Evolutionary conservation across 2,888 invertebrate genomes (phyloP), one percentile per base, ranked within the genome.

Genomic region (Eupithecia exiguata): DNA sequence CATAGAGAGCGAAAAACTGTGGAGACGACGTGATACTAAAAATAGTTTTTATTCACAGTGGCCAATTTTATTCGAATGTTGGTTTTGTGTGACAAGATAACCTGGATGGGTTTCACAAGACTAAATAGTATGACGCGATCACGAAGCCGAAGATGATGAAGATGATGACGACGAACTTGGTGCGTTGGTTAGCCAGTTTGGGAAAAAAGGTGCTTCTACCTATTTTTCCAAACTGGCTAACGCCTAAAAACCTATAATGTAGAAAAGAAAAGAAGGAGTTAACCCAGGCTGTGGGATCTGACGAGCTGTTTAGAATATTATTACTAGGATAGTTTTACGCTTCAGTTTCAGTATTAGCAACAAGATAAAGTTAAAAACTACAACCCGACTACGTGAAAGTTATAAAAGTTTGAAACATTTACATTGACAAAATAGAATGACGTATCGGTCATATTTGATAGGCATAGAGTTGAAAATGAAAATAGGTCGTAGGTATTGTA

Each of bases 1-100:
- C 93, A 93, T 88, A 82, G 77, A 75, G 74, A 77, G 83, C 81
- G 78, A 82, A 83, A 88, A 88, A 78, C 71, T 70, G 75, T 89
- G 80, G 91, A 91, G 86, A 68, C 53, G 30, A 16, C 43, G 35
- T 25, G 7, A n/a, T 36, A 63, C 43, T 68, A 38, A 40, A n/a
- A 43, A 21, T 25, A 18, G n/a, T 70, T 49, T 71, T 21, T 53
- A 53, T 21, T 21, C 10, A 21, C 1, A 53, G 21, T 14, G 5
- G 5, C 21, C 5, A 7, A 49, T 18, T n/a, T n/a, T n/a, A n/a
- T n/a, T 49, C n/a, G 18, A 46, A 46, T 14, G 43, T 18, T 46
- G 4, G 43, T 46, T n/a, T 7, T n/a, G 49, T 53, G 10, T 3
- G 49, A 3, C 21, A n/a, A 7, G 3, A 21, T 21, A 53, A 21